A percentile compares a stretch with the other conserved stretches of the same genome.
Conservation (phyloP, 2,888 invertebrate genomes). For the Tiphia femorata region DNA sequence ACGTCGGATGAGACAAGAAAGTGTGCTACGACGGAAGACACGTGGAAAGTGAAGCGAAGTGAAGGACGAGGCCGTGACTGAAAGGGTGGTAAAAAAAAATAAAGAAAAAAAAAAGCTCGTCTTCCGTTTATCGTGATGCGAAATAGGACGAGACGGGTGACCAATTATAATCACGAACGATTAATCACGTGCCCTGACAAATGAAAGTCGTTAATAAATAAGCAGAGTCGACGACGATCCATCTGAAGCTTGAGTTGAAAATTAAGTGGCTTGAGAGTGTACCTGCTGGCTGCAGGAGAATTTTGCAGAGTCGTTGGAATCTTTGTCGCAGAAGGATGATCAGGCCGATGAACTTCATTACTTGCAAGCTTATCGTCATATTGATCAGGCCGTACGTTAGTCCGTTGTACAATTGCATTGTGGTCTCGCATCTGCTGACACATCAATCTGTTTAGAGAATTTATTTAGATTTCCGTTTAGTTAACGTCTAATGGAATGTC, state of each 20-base stretch:
- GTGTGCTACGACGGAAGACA: no score
- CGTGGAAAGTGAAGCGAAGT: background rate
- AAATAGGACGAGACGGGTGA: no score
- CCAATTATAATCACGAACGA: no score
- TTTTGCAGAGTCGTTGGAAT: constrained; percentile 28
- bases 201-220: background rate
- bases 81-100: background rate
- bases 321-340: constrained; percentile 28
- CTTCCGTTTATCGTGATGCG: no score
- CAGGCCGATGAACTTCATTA: constrained; percentile 42
- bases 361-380: constrained; percentile 39
- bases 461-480: no score
- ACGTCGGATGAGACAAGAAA: no score
- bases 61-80: background rate
- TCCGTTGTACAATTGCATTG: constrained; percentile 31
- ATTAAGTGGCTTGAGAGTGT: no score
- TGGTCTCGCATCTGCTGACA: constrained; percentile 40
- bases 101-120: background rate
- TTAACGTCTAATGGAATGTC: no score
- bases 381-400: constrained; percentile 38
- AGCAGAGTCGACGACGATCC: no score
- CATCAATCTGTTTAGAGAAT: no score
- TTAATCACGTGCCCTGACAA: background rate
- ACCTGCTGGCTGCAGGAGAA: constrained; percentile 30
- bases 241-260: no score